phyloP scores from a whole-genome alignment of 2,888 invertebrate genomes.

The Venusia cambrica region DNA sequence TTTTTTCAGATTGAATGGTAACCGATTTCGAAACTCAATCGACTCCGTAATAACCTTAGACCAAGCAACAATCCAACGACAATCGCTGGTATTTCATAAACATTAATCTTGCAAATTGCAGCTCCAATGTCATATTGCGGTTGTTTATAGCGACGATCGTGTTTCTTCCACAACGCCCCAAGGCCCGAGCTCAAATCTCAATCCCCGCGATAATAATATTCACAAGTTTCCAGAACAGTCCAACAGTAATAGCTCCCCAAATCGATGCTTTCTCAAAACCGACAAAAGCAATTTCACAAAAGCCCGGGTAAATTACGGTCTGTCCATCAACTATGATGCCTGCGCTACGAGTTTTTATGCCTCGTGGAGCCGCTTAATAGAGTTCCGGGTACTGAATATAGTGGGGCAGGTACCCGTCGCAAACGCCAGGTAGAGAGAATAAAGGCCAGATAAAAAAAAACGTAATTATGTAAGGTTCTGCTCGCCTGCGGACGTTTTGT shows the following conservation, averaged over 20 bases:
- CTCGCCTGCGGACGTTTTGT: conserved; percentile 43
- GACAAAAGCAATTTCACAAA: conserved; percentile 48
- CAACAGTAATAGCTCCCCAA: conserved; percentile 25
- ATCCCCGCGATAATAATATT: conserved; percentile 13
- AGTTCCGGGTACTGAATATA: conserved; percentile 69
- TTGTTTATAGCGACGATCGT: conserved; percentile 26
- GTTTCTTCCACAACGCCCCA: conserved; percentile 25
- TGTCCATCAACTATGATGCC: conserved; percentile 52
- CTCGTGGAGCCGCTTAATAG: conserved; percentile 65
- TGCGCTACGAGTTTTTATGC: conserved; percentile 62
- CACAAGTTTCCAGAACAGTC: conserved; percentile 21
- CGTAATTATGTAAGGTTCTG: conserved; percentile 43
- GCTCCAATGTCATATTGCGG: conserved; percentile 32
- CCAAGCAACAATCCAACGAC: conserved; percentile 12
- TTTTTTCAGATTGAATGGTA: too few species aligned
- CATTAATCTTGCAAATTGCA: conserved; percentile 31
- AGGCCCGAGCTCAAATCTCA: conserved; percentile 12
- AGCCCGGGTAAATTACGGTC: conserved; percentile 51
- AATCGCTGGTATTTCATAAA: conserved; percentile 28
- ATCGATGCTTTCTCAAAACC: conserved; percentile 26
- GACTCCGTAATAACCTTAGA: conserved; percentile 11
- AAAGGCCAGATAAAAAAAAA: conserved; percentile 49
- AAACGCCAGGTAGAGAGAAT: conserved; percentile 58
- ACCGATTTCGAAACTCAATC: conserved; percentile 4
- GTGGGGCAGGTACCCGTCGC: conserved; percentile 58